Evolutionary conservation across 2,888 invertebrate genomes (phyloP).

Genomic region (Meiosimyza decipiens): DNA sequence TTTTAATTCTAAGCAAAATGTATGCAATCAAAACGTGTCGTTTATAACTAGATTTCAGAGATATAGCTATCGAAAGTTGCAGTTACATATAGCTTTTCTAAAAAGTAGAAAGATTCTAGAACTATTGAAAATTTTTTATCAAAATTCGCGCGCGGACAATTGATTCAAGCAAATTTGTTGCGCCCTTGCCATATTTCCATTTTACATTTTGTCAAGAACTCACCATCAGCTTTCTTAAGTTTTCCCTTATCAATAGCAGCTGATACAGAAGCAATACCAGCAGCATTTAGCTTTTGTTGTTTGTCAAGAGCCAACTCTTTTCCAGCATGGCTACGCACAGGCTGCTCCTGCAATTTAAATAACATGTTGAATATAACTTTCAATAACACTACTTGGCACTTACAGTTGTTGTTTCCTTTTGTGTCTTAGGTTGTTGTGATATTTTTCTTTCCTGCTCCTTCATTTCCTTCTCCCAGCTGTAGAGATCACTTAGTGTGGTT

Average conservation of each 20-base stretch:
- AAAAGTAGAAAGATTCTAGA: too few relatives aligned
- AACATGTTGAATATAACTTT: neutral
- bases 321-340: conserved; percentile 51
- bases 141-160: too few relatives aligned
- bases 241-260: neutral
- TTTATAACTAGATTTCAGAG: too few relatives aligned
- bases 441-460: conserved; percentile 55
- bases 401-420: neutral
- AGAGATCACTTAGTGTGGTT: conserved; percentile 57
- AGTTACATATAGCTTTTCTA: too few relatives aligned
- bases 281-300: neutral
- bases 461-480: conserved; percentile 64
- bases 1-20: too few relatives aligned
- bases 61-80: too few relatives aligned
- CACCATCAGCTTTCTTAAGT: neutral
- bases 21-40: too few relatives aligned
- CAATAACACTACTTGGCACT: neutral
- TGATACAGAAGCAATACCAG: neutral
- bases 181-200: neutral
- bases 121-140: too few relatives aligned
- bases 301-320: neutral
- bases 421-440: conserved; percentile 26
- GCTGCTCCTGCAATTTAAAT: conserved; percentile 40
- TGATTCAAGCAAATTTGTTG: neutral
- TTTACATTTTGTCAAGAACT: neutral